A percentile compares a stretch with the other conserved stretches of the same genome.
Conservation (phyloP, 2,888 invertebrate genomes). For the Drosophila antonietae region DNA sequence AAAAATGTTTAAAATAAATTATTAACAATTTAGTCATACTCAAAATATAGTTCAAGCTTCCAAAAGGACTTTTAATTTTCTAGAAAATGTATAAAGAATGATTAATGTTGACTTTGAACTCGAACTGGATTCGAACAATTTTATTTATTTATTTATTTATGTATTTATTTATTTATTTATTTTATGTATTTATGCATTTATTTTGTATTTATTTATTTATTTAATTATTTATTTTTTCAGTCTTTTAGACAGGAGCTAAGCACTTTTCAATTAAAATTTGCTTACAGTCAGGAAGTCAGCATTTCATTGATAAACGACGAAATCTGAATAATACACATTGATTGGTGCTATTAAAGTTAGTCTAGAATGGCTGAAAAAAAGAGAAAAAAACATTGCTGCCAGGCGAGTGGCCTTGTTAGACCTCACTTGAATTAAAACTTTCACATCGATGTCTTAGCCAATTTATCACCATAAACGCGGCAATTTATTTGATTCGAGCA, state of each 20-base stretch:
- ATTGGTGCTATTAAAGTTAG: neutral
- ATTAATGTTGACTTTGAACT: too few relatives aligned
- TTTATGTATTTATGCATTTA: too few relatives aligned
- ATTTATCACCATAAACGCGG: slow-evolving; percentile 79
- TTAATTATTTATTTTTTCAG: too few relatives aligned
- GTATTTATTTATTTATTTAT: too few relatives aligned
- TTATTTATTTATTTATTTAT: too few relatives aligned
- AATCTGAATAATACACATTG: neutral
- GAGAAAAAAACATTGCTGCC: neutral
- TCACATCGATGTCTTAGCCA: slow-evolving; percentile 58
- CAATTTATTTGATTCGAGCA: slow-evolving; percentile 77
- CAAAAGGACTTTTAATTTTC: too few relatives aligned
- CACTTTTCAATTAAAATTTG: neutral
- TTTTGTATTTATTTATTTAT: too few relatives aligned
- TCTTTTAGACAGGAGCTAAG: neutral
- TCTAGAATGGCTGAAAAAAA: neutral
- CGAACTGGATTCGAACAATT: too few relatives aligned
- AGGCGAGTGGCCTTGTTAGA: slow-evolving; percentile 13
- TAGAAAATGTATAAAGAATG: too few relatives aligned
- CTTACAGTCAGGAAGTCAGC: neutral
- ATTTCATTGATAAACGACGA: neutral
- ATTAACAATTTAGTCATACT: too few relatives aligned
- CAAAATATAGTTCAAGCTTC: too few relatives aligned
- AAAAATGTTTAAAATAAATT: too few relatives aligned
- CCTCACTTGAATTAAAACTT: slow-evolving; percentile 53